phyloP scores from a whole-genome alignment of 2,888 invertebrate species.

The Dryobotodes eremita region DNA sequence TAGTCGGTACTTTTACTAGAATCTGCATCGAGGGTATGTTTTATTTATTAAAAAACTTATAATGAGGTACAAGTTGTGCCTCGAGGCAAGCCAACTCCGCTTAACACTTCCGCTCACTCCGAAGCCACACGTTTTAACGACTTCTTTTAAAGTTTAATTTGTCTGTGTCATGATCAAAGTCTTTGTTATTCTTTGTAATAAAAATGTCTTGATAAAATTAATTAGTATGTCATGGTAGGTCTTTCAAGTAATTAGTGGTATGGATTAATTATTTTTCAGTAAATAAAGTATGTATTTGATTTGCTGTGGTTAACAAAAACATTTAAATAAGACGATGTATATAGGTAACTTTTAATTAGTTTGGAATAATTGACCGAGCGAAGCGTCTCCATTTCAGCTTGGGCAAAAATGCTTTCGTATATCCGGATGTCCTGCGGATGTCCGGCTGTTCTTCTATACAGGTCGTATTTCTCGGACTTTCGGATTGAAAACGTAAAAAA shows the following conservation, averaged over 20 bases:
- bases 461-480: no score
- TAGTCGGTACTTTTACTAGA: slow-evolving; percentile 27
- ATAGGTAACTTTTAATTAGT: no score
- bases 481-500: no score
- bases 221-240: slow-evolving; percentile 27
- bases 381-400: no score
- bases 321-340: no score
- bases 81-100: slow-evolving; percentile 28
- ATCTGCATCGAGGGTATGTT: slow-evolving; percentile 22
- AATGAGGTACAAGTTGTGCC: slow-evolving; percentile 43
- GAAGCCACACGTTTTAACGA: slow-evolving; percentile 56
- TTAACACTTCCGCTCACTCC: slow-evolving; percentile 47
- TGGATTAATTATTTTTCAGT: neutral
- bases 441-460: no score
- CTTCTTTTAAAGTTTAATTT: slow-evolving; percentile 71
- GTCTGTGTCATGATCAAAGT: slow-evolving; percentile 68
- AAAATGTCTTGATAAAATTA: slow-evolving; percentile 51
- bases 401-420: no score
- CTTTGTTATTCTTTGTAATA: slow-evolving; percentile 50
- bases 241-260: slow-evolving; percentile 17
- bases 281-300: neutral
- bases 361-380: no score
- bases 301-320: neutral
- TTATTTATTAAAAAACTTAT: slow-evolving; percentile 52
- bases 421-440: no score